These are phyloP conservation scores for Propithecus deckenii DNA, from an alignment of 2,797 vertebrate species.

Conservation along the genomic window DNA sequence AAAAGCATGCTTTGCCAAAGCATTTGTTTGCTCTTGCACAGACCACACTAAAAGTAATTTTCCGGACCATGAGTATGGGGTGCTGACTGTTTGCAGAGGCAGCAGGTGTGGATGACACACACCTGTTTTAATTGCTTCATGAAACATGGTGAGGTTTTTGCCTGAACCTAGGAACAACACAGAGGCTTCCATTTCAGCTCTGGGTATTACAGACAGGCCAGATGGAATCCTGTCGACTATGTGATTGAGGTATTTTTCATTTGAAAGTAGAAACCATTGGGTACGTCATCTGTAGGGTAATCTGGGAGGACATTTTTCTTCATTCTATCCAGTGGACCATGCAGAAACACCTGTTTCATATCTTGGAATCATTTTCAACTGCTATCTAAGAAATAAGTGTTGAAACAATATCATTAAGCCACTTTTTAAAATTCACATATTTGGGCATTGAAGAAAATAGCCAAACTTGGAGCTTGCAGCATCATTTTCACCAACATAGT, in stretches of 20 bases:
- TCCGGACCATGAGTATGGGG: background rate
- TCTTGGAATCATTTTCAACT: constrained; percentile 70
- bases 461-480: background rate
- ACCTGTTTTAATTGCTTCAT: constrained; percentile 53
- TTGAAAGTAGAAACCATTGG: constrained; percentile 60
- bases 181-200: constrained; percentile 30
- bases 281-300: constrained; percentile 65
- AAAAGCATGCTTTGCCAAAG: background rate
- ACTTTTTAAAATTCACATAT: constrained; percentile 55
- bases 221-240: constrained; percentile 57
- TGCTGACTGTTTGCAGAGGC: constrained; percentile 22
- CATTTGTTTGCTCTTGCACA: constrained; percentile 20
- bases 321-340: constrained; percentile 59
- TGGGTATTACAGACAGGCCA: constrained; percentile 37
- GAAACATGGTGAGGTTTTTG: constrained; percentile 41
- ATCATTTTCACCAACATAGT: background rate
- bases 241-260: constrained; percentile 72
- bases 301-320: constrained; percentile 74
- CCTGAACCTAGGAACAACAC: constrained; percentile 30
- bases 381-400: constrained; percentile 65
- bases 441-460: constrained; percentile 49
- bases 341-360: constrained; percentile 75
- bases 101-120: background rate
- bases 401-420: constrained; percentile 77
- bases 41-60: constrained; percentile 60